Base-by-base conservation (phyloP, 64 coral and sea anemone species). In the Actinia tenebrosa region DNA sequence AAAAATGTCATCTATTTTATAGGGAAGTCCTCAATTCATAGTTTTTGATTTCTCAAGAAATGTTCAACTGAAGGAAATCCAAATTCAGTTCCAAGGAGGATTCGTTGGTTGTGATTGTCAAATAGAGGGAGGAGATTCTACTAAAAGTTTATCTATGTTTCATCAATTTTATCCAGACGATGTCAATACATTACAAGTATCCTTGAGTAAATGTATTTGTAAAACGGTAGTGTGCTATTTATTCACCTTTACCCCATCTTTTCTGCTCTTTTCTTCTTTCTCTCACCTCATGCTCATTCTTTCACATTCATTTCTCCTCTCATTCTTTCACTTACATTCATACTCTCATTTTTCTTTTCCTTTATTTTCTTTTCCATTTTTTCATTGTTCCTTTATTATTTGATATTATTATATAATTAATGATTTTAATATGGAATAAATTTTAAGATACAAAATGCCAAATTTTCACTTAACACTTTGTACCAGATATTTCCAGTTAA, bases 61-160 rank as follows among this genome's bases (percentile, higher is more conserved):
- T 17, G 58, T 80, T 77, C 53, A 60, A 25, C 84, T 95, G 2
- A 86, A 71, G 22, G 82, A 89, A 84, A 86, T 95, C 47, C 78
- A 89, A 22, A 77, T 95, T 19, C 89, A 95, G 43, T 95, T 95
- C 85, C 93, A 95, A 64, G 93, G 93, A 43, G 93, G 93, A 86
- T 95, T 95, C 92, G 90, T 89, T 78, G 93, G 93, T 45, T 88
- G 83, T 14, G 93, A 95, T 45, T 95, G 93, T 55, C 83, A 72
- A 56, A 17, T 95, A 16, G 93, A 95, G 88, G 93, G 82, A 20
- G 93, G 93, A 11, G 68, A 68, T 37, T 95, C 87, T 16, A 10
- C 77, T 10, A 92, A 50, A 45, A 86, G 82, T 25, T 60, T 95
- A 83, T 77, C 50, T 20, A 83, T 87, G 62, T 91, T 95, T 68